Percentiles rank a stretch among this genome's conserved stretches.
Conservation (phyloP, 2,888 invertebrate genomes). For the Acleris literana region DNA sequence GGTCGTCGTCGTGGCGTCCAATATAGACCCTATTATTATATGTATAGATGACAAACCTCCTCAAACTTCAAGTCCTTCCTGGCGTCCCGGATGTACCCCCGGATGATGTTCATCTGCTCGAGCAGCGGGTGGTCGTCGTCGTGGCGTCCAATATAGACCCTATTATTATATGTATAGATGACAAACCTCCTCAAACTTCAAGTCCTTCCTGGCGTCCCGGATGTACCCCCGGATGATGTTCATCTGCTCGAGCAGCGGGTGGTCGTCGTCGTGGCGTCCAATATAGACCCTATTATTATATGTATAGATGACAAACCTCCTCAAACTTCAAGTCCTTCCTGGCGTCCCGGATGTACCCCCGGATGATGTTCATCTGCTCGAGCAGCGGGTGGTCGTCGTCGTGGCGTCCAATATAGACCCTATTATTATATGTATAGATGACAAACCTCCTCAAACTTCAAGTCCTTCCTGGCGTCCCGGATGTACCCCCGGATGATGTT, state of each 20-base stretch:
- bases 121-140: conserved; percentile 88
- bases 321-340: conserved; percentile 88
- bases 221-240: conserved; percentile 96
- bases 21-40: too few species aligned
- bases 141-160: too few species aligned
- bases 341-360: conserved; percentile 95
- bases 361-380: conserved; percentile 96
- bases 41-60: conserved; percentile 64
- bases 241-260: conserved; percentile 95
- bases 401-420: too few species aligned
- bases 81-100: conserved; percentile 95
- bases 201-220: conserved; percentile 91
- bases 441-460: conserved; percentile 86
- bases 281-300: too few species aligned
- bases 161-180: too few species aligned
- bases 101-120: conserved; percentile 96
- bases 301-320: conserved; percentile 64
- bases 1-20: conserved; percentile 74
- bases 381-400: conserved; percentile 88
- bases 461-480: conserved; percentile 91
- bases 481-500: conserved; percentile 96
- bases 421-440: too few species aligned
- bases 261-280: conserved; percentile 74
- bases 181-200: conserved; percentile 86
- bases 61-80: conserved; percentile 88